phyloP scores from a whole-genome alignment of 37 sponge, comb jelly and placozoan species.

The Eunapius fragilis region DNA sequence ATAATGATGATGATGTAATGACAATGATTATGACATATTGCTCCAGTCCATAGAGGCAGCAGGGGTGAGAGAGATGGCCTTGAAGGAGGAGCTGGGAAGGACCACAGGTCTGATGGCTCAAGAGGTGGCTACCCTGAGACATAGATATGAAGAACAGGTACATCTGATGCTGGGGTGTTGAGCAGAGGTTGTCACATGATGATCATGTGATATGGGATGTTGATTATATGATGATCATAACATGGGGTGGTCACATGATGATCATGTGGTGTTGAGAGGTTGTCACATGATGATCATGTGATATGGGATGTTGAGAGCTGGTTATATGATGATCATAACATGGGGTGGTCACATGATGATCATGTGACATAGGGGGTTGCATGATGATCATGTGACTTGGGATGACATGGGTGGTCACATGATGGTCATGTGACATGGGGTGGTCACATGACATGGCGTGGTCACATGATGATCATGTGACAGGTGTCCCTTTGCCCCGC shows the following conservation, averaged over 20 bases:
- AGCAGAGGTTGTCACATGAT: too few species aligned
- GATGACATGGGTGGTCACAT: too few species aligned
- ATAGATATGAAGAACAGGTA: neutral
- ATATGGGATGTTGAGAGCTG: too few species aligned
- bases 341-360: too few species aligned
- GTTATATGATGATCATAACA: too few species aligned
- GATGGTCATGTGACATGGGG: neutral
- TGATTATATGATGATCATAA: too few species aligned
- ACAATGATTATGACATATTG: too few species aligned
- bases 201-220: neutral
- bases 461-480: neutral
- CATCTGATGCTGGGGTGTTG: neutral
- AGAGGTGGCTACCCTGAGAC: neutral
- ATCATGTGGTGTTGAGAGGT: neutral
- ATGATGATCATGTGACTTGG: neutral
- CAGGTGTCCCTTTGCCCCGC: neutral
- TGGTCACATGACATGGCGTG: too few species aligned
- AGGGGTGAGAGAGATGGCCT: neutral
- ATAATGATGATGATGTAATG: too few species aligned
- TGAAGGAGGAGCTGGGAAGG: neutral
- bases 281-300: neutral
- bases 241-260: too few species aligned
- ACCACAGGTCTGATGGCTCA: neutral
- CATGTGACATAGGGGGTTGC: neutral
- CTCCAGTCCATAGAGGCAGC: neutral